Evolutionary conservation across 92 coral and sea anemone species (phyloP), one percentile per base, ranked within the genome.

Genomic region (Epizoanthus stellaris): DNA sequence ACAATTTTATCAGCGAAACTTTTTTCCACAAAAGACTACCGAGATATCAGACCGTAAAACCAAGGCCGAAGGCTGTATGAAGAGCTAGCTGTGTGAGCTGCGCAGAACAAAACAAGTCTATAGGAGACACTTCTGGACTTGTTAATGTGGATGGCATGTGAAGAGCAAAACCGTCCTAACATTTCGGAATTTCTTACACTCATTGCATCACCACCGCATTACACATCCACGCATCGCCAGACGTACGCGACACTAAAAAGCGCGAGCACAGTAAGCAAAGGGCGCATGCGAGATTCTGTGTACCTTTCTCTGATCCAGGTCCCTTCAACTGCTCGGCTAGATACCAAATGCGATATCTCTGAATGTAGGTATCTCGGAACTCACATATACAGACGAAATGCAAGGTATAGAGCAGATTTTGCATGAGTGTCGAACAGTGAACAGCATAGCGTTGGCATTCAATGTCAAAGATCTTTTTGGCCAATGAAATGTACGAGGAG

Each of bases 291-390:
- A 59, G 60, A n/a, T 42, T 79, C 19, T 77, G 82, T 40, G 47
- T 20, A 16, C 17, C 82, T 40, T n/a, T 79, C 15, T 79, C 83
- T n/a, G 83, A 62, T 63, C 83, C 83, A 79, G 71, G 71, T 19
- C 71, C 20, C 15, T 17, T 13, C 45, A 23, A 23, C 23, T 3
- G 43, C 19, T n/a, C 83, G 72, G 38, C 19, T 15, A 43, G 30
- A 38, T 6, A 39, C 19, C 20, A 30, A 4, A 40, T 17, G 59
- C 56, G 83, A 79, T 57, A 47, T 79, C 14, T 62, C 72, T 2
- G 83, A 79, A 6, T 79, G 72, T 43, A 63, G 83, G 25, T 79
- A 79, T 19, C 83, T 79, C 71, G 19, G 83, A 62, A 23, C 70
- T 21, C 57, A 61, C 40, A n/a, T 77, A 9, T n/a, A 45, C 70